Conservation (phyloP, 1,140 invertebrate species). For the Aphaenogaster rudis region DNA sequence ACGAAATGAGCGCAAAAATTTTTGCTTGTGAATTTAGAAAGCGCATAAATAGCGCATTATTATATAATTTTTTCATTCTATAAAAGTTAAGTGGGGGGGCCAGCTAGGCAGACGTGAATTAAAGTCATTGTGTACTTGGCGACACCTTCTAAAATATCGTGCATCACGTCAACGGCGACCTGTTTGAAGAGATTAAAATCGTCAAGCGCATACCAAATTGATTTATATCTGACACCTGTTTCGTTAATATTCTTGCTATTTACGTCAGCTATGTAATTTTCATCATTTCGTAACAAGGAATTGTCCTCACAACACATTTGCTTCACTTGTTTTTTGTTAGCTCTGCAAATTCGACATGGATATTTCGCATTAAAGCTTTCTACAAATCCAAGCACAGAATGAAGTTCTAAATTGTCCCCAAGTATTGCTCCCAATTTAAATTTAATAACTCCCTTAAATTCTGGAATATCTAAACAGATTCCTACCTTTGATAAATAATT, state of each 20-base stretch:
- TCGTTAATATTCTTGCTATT: not conserved
- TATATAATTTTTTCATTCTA: too few species aligned
- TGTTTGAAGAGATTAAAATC: conserved; percentile 16
- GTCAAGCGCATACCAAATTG: conserved; percentile 17
- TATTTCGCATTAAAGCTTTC: conserved; percentile 22
- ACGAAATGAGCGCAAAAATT: too few species aligned
- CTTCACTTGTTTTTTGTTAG: not conserved
- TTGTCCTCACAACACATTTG: conserved; percentile 4
- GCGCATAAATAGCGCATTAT: too few species aligned
- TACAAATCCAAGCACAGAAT: conserved; percentile 8
- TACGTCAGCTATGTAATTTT: conserved; percentile 15
- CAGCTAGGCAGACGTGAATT: too few species aligned
- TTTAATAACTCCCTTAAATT: conserved; percentile 10
- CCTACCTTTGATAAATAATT: conserved; percentile 30
- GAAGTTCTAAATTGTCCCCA: not conserved
- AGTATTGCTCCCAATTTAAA: conserved; percentile 9
- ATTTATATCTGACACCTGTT: conserved; percentile 5
- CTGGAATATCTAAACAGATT: conserved; percentile 6
- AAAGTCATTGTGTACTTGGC: not conserved
- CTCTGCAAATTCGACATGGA: conserved; percentile 10
- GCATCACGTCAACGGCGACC: not conserved
- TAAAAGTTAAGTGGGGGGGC: too few species aligned
- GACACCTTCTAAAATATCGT: conserved; percentile 32
- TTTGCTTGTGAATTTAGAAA: too few species aligned
- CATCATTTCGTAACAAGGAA: conserved; percentile 6